Evolutionary conservation across 2,113 vertebrate species (phyloP), one percentile per base, ranked within the genome.

Genomic region (Dicaeum eximium): DNA sequence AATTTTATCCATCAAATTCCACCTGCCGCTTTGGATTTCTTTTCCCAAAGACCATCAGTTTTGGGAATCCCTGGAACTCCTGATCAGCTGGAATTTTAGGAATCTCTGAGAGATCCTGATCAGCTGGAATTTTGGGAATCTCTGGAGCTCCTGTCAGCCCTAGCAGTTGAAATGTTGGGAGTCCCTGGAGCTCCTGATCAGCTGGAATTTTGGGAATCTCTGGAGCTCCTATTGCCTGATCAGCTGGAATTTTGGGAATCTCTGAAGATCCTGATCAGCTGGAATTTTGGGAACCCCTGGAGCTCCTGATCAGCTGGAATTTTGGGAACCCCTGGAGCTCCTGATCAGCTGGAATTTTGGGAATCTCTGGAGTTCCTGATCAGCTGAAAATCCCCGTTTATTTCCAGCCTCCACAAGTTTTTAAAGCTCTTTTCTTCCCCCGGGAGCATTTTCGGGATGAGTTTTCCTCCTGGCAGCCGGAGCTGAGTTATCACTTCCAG

Each of bases 181-280:
- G 14, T n/a, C 1, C 3, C 9, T 66, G 33, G 15, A 66, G 33
- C 6, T 25, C 31, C 31, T 15, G 10, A 33, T 24, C 21, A 33
- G 11, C 31, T 25, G 8, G 5, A 47, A 48, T 35, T 71, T 25
- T 40, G 35, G 67, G 15, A 40, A 24, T 51, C 4, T 18, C 15
- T 40, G 3, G 11, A 42, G 19, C 2, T 47, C 24, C 33, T 13
- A 7, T n/a, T n/a, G n/a, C n/a, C n/a, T n/a, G n/a, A 27, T 12
- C 24, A n/a, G 7, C 4, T n/a, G 22, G 13, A 78, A 51, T 62
- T 51, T 3, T 21, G 7, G 24, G 10, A 57, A 13, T 45, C 8
- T 2, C 24, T 51, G 3, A 12, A 42, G 24, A 0, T 22, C 12
- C 22, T 7, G 24, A 48, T 7, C 22, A 33, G 2, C 13, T 33